Evolutionary conservation across 2,888 invertebrate genomes (phyloP), one percentile per base, ranked within the genome.

Genomic region (Euplexia lucipara): DNA sequence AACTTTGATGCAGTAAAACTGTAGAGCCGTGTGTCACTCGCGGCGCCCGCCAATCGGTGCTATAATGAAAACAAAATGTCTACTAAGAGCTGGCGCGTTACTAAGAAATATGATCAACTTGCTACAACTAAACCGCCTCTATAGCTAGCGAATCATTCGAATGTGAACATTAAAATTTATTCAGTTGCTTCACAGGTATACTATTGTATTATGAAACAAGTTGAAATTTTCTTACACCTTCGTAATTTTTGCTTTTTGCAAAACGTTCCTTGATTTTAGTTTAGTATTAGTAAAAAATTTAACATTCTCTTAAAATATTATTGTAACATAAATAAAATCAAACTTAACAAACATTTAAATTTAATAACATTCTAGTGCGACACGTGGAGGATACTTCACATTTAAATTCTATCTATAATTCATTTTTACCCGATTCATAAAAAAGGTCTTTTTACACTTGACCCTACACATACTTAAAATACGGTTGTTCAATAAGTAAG

Each of bases 401-500:
- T 67, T 56, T 41, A 56, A 67, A 74, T 67, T 74, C 30, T 52
- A 78, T 67, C 51, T 59, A 54, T 71, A 72, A 77, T 71, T 77
- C 37, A 59, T 68, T 72, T 70, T 75, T 75, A 63, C 48, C 52
- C 57, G 65, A 74, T 60, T 74, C 70, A 73, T 70, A 60, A 82
- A 81, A n/a, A 80, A 75, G 61, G 54, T 67, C 6, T 78, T 77
- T 71, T 77, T 65, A 67, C 78, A 81, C 83, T 88, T 86, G 87
- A 86, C 85, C 84, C 81, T 80, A 81, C 82, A 86, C 84, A 72
- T 83, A 67, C 75, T 88, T 86, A 88, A 86, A 88, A 88, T 85
- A 83, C 84, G 86, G 83, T 85, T 85, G 83, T 85, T 85, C 86
- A 90, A 90, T 89, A 89, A 86, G 86, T 85, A 89, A 89, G 88